These are phyloP conservation scores for Palaemon carinicauda DNA, from an alignment of 1,140 invertebrate genomes.

Conservation along the genomic window DNA sequence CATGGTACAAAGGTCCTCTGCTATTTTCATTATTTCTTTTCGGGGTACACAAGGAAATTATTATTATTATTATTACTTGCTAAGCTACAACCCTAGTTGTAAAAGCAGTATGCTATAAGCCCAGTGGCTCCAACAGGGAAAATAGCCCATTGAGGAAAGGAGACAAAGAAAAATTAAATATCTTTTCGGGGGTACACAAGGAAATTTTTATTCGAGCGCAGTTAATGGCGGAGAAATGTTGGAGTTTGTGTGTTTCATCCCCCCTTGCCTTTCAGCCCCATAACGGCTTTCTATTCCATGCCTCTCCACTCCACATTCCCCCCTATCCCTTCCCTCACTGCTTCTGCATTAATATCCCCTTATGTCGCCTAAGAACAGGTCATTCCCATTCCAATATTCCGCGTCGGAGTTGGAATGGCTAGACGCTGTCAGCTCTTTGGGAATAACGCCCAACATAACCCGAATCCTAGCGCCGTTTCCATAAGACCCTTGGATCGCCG, in stretches of 20 bases:
- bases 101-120: no score
- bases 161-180: no score
- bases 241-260: neutral
- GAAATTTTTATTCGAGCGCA: no score
- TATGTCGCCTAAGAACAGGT: conserved; percentile 16
- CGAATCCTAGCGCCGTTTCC: neutral
- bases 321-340: neutral
- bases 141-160: no score
- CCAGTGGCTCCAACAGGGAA: no score
- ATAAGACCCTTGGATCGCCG: neutral
- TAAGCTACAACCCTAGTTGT: no score
- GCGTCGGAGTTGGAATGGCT: conserved; percentile 34
- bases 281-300: neutral
- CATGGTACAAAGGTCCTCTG: no score
- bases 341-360: conserved; percentile 2
- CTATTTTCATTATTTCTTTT: no score
- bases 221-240: neutral
- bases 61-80: no score
- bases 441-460: conserved; percentile 31
- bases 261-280: neutral
- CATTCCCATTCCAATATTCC: conserved; percentile 49
- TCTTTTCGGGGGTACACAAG: no score
- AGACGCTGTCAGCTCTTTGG: conserved; percentile 19
- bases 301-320: neutral
- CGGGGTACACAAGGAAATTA: no score